Base-by-base conservation (phyloP, 2,797 vertebrate species). In the Erithacus rubecula region DNA sequence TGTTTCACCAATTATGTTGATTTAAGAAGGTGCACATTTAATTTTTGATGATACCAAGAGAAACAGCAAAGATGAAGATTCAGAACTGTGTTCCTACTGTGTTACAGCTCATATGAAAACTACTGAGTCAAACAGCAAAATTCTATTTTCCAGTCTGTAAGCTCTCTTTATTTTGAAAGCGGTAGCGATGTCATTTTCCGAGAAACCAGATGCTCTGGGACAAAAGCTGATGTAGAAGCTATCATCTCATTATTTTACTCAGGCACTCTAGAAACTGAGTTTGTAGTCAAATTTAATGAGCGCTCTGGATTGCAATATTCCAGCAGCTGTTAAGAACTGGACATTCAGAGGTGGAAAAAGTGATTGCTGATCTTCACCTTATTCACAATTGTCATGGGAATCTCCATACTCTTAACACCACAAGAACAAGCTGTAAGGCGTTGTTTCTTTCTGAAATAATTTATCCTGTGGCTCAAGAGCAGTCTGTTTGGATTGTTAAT, bases 321-420 rank as follows among this genome's bases (percentile, higher is more conserved):
- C 43, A 53, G 51, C 37, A 71, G 18, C 32, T 18, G 11, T 67
- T 58, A 77, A 41, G 37, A 41, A 32, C 12, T 51, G 20, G 15
- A 15, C 24, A 16, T 88, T 53, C 18, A 64, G 19, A 71, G 18
- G 10, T 10, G 2, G 23, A 41, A 53, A 44, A 77, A 53, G 14
- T 22, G 14, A 7, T 41, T 29, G 20, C 46, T 88, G 24, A 17
- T 59, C 7, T 90, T 90, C 5, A 46, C 15, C 11, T 83, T 87
- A 29, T 24, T 55, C 8, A 8, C 41, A 64, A 37, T 17, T 43
- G 30, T 75, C 39, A 7, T 1, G 6, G 51, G 44, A 20, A 10
- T 63, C 39, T 67, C 0, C 0, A 11, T 43, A 27, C 7, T 21
- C 23, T 53, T 74, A 37, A 39, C 7, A 43, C 8, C 7, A 60